Conservation (phyloP, 2,113 vertebrate genomes). For the Phoxinus phoxinus region DNA sequence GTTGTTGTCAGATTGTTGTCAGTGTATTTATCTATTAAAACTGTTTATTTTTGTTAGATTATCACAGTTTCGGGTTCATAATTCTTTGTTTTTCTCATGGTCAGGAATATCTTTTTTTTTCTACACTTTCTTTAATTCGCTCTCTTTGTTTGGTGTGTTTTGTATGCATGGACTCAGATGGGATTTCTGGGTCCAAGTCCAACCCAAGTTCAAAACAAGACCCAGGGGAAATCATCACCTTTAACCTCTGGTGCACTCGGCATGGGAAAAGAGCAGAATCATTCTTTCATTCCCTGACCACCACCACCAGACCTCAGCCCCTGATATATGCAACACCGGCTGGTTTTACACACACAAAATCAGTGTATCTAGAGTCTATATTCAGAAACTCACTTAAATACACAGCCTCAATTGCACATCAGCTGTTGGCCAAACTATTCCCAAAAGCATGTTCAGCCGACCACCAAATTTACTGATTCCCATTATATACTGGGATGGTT, state of each 20-base stretch:
- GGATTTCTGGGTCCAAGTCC: constrained; percentile 34
- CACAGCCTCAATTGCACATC: background rate
- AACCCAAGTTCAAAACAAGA: constrained; percentile 34
- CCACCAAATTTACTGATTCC: constrained; percentile 5
- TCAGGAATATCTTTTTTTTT: background rate
- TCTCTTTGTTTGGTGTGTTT: constrained; percentile 33
- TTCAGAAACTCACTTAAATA: background rate
- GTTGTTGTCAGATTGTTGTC: background rate
- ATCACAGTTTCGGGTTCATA: background rate
- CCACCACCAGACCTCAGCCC: constrained; percentile 24
- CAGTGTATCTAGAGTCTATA: background rate
- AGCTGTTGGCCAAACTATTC: background rate
- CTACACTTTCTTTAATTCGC: background rate
- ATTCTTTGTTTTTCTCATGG: background rate
- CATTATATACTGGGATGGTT: background rate
- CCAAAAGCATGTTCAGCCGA: background rate
- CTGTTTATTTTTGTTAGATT: background rate
- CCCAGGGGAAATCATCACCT: constrained; percentile 49
- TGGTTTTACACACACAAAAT: constrained; percentile 9
- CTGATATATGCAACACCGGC: constrained; percentile 2
- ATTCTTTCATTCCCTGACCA: constrained; percentile 42
- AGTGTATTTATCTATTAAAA: background rate
- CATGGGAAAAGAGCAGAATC: constrained; percentile 44
- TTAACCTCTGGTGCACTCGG: constrained; percentile 19
- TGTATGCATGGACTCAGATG: constrained; percentile 25